Evolutionary conservation across 2,797 vertebrate species (phyloP).

Genomic region (Hydrophis major): DNA sequence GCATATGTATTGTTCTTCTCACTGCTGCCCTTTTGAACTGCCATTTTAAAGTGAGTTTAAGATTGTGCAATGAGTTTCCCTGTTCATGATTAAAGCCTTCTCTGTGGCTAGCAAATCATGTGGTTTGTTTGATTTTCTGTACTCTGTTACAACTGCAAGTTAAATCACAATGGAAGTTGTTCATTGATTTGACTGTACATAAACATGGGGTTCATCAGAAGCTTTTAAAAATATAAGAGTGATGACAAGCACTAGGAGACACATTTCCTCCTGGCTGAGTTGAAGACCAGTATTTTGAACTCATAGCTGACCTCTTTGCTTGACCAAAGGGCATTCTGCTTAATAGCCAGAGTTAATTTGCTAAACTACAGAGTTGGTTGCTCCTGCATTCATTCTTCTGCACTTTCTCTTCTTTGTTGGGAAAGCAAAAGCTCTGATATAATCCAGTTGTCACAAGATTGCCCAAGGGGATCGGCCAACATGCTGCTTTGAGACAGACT

Average conservation of each 20-base stretch:
- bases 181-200: conserved; percentile 50
- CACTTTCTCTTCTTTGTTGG: conserved; percentile 56
- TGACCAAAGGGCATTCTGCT: conserved; percentile 66
- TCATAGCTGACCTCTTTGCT: conserved; percentile 64
- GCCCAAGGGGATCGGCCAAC: conserved; percentile 44
- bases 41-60: conserved; percentile 38
- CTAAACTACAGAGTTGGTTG: conserved; percentile 61
- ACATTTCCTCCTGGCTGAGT: conserved; percentile 55
- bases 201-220: conserved; percentile 28
- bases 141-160: conserved; percentile 5
- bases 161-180: conserved; percentile 44
- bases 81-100: conserved; percentile 48
- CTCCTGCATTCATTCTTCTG: conserved; percentile 62
- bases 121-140: conserved; percentile 43
- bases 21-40: conserved; percentile 56
- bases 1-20: background rate
- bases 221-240: conserved; percentile 45
- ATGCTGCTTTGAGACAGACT: conserved; percentile 52
- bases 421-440: conserved; percentile 65
- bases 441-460: conserved; percentile 64
- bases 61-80: conserved; percentile 47
- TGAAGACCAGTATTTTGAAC: conserved; percentile 67
- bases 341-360: conserved; percentile 74
- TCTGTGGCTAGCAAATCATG: conserved; percentile 41
- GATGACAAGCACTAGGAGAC: conserved; percentile 24